A percentile compares a stretch with the other conserved stretches of the same genome.
Evolutionary conservation across 2,797 vertebrate genomes (phyloP).

Genomic region (Antennarius maculatus): DNA sequence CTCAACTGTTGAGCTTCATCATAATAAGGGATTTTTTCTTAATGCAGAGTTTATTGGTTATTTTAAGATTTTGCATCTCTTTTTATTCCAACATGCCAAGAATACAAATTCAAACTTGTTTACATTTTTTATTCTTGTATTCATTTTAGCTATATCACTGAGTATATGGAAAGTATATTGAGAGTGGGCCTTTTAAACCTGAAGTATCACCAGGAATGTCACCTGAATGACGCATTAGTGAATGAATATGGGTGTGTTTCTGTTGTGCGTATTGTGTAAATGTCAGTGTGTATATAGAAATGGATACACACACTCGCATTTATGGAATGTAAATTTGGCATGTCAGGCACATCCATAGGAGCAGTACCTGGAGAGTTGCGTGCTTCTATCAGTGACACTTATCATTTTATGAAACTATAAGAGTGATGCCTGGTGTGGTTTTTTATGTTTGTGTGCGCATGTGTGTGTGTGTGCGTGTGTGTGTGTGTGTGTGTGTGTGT

Average conservation of each 20-base stretch:
- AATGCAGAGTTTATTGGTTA: too few relatives aligned
- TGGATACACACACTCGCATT: not conserved
- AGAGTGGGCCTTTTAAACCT: not conserved
- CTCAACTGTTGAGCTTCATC: not conserved
- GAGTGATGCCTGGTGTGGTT: constrained; percentile 26
- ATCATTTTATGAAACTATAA: constrained; percentile 22
- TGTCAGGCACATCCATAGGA: not conserved
- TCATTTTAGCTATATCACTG: not conserved
- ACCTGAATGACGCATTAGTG: constrained; percentile 11
- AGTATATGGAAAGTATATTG: too few relatives aligned
- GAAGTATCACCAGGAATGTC: constrained; percentile 21
- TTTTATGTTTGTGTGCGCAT: too few relatives aligned
- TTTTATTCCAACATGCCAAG: not conserved
- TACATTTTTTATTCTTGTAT: not conserved
- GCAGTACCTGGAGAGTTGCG: constrained; percentile 4
- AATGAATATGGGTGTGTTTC: constrained; percentile 3
- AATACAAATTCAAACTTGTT: not conserved
- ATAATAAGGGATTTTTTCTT: not conserved
- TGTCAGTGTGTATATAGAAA: constrained; percentile 3
- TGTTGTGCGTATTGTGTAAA: constrained; percentile 1
- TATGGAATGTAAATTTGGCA: constrained; percentile 1
- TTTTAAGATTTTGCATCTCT: not conserved
- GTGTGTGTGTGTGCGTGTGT: constrained; percentile 18
- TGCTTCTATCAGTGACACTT: constrained; percentile 16
- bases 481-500: constrained; percentile 45